Percentiles rank a stretch among this genome's conserved stretches.
phyloP scores from a whole-genome alignment of 2,797 vertebrate genomes.

The Poeciliopsis turneri region DNA sequence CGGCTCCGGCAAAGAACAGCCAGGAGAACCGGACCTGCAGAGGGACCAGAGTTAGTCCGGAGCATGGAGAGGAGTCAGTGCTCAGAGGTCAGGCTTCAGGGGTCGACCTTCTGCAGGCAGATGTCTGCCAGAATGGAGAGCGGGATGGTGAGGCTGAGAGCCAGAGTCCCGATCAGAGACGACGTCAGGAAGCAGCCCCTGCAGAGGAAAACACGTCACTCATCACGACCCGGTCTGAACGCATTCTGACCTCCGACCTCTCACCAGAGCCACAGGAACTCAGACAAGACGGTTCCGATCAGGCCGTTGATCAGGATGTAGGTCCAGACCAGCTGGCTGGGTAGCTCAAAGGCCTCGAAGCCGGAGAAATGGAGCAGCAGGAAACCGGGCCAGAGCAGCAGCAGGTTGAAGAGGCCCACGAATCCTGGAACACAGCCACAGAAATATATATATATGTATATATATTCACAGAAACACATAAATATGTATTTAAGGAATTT shows the following conservation, averaged over 20 bases:
- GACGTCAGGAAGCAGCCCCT: conserved; percentile 99
- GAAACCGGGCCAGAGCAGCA: conserved; percentile 97
- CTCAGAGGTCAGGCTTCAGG: too few relatives aligned
- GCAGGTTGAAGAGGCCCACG: conserved; percentile 94
- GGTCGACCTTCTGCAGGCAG: conserved; percentile 91
- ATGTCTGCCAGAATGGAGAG: conserved; percentile 96
- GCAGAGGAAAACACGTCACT: conserved; percentile 4
- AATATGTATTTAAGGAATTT: too few relatives aligned
- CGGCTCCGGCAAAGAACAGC: conserved; percentile 93
- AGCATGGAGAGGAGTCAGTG: too few relatives aligned
- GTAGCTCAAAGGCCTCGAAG: conserved; percentile 94
- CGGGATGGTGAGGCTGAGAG: conserved; percentile 95
- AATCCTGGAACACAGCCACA: conserved; percentile 82
- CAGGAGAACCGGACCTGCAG: conserved; percentile 93
- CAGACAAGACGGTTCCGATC: conserved; percentile 94
- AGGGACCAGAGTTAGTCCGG: background rate
- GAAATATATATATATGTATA: too few relatives aligned
- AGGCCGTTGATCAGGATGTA: conserved; percentile 97
- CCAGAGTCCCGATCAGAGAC: conserved; percentile 94
- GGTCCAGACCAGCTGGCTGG: conserved; percentile 91
- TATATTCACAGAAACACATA: too few relatives aligned
- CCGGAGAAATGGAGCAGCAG: conserved; percentile 95
- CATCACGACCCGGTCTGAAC: too few relatives aligned
- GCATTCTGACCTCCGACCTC: too few relatives aligned
- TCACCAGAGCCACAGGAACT: conserved; percentile 97